Evolutionary conservation across 2,113 vertebrate species (phyloP).

Genomic region (Bettongia penicillata): DNA sequence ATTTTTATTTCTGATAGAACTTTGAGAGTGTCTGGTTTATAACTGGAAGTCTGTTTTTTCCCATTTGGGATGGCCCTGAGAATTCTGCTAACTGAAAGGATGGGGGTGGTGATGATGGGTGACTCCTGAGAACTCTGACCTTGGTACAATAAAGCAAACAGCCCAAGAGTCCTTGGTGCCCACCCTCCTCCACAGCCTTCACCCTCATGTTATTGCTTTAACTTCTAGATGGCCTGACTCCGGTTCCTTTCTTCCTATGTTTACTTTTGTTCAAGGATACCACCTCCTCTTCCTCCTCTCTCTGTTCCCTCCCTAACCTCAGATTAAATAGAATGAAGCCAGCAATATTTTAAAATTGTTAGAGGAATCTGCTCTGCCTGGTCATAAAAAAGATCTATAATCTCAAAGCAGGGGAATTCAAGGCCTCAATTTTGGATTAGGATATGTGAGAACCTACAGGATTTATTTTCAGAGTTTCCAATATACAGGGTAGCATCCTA

Average conservation of each 20-base stretch:
- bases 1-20: background rate
- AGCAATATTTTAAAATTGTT: background rate
- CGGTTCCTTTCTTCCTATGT: background rate
- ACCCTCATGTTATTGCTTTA: background rate
- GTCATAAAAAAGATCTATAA: background rate
- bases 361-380: background rate
- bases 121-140: background rate
- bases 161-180: background rate
- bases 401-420: background rate
- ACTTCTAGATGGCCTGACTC: background rate
- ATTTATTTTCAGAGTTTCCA: background rate
- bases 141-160: constrained; percentile 4
- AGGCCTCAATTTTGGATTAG: background rate
- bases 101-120: background rate
- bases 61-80: background rate
- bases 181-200: background rate
- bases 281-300: background rate
- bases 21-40: background rate
- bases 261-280: constrained; percentile 1
- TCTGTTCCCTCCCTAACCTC: background rate
- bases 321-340: background rate
- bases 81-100: background rate
- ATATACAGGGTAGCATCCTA: background rate
- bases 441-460: background rate
- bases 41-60: background rate